Percentiles rank a stretch among this genome's conserved stretches.
Conservation (phyloP, 1,140 invertebrate genomes). For the Melipona quadrifasciata region DNA sequence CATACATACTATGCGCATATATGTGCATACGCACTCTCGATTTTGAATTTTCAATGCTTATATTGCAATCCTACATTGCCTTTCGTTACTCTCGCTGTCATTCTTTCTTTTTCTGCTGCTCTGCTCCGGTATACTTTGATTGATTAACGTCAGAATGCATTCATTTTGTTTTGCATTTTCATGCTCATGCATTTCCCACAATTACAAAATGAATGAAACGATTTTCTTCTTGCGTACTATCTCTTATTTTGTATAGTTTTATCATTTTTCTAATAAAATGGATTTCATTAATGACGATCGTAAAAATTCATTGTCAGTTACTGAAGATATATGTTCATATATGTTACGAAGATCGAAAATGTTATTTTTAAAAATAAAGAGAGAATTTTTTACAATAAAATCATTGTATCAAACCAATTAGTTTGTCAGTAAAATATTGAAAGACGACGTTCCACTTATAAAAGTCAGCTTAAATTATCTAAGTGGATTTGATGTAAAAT, state of each 20-base stretch:
- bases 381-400: too few species aligned
- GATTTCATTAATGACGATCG: not conserved
- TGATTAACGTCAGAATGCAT: too few species aligned
- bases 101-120: not conserved
- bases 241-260: too few species aligned
- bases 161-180: not conserved
- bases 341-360: not conserved
- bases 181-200: not conserved
- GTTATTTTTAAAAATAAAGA: not conserved
- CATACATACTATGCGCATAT: not conserved
- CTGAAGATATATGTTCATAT: not conserved
- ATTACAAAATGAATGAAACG: not conserved
- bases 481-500: too few species aligned
- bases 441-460: too few species aligned
- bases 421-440: too few species aligned
- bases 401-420: too few species aligned
- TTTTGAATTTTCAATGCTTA: not conserved
- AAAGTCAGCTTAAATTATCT: too few species aligned
- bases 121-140: not conserved
- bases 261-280: not conserved
- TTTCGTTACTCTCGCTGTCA: not conserved
- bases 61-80: conserved; percentile 7
- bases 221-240: too few species aligned
- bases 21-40: not conserved
- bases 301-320: too few species aligned